phyloP scores from a whole-genome alignment of 1,140 invertebrate species.

The Hypsibius dujardini region DNA sequence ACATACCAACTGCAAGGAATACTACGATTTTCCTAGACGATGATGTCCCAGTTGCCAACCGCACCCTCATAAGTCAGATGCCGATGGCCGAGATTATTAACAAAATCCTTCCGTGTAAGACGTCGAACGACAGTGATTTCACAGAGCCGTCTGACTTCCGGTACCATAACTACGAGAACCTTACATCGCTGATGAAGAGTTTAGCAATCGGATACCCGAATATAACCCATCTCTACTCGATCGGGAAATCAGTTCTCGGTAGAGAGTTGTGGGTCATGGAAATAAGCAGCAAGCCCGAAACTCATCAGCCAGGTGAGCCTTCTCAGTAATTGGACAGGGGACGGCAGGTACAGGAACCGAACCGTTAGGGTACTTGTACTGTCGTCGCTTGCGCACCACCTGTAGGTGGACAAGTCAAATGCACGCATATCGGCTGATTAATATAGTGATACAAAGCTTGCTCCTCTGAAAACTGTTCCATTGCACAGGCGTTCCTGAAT shows the following conservation, averaged over 20 bases:
- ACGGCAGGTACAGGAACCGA: neutral
- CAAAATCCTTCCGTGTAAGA: neutral
- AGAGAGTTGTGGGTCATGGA: conserved; percentile 57
- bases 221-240: conserved; percentile 68
- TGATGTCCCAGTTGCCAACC: too few relatives aligned
- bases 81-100: neutral
- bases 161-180: conserved; percentile 70
- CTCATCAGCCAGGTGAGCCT: neutral
- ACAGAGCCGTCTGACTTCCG: conserved; percentile 44
- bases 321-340: neutral
- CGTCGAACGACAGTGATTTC: conserved; percentile 19
- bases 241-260: conserved; percentile 59
- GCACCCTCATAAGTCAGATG: too few relatives aligned
- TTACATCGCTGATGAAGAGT: conserved; percentile 60
- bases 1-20: too few relatives aligned
- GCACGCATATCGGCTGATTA: too few relatives aligned
- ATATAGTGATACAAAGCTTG: too few relatives aligned
- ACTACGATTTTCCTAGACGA: too few relatives aligned
- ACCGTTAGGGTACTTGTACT: too few relatives aligned
- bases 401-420: too few relatives aligned
- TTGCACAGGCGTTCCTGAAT: conserved; percentile 53
- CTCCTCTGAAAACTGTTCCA: neutral
- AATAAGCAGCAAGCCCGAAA: conserved; percentile 46
- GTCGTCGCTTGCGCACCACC: neutral
- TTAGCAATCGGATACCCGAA: conserved; percentile 60